phyloP scores from a whole-genome alignment of 2,888 invertebrate species.

The Tetranychus piercei region DNA sequence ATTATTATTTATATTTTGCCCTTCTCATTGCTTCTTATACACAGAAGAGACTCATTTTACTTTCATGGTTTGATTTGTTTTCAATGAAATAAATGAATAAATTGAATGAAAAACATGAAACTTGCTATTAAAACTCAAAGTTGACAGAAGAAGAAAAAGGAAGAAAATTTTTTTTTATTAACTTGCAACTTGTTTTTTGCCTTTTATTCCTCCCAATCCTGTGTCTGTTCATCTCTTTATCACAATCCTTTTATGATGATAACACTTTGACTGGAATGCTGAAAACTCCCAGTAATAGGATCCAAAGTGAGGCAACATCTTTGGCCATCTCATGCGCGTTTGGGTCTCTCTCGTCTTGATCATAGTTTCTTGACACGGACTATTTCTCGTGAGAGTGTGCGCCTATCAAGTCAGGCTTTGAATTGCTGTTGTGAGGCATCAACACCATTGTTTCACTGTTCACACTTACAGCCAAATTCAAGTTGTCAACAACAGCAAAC shows the following conservation, averaged over 20 bases:
- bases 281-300: slow-evolving; percentile 31
- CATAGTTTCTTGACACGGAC: slow-evolving; percentile 48
- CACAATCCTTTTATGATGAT: neutral
- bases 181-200: too few relatives aligned
- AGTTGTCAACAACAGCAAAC: neutral
- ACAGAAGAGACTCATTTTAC: too few relatives aligned
- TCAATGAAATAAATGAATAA: neutral
- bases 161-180: neutral
- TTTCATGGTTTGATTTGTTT: too few relatives aligned
- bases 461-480: neutral
- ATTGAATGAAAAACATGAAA: neutral
- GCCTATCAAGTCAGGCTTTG: slow-evolving; percentile 30
- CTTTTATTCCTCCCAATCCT: too few relatives aligned
- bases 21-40: too few relatives aligned
- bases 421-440: slow-evolving; percentile 15
- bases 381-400: slow-evolving; percentile 60
- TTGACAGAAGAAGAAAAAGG: neutral
- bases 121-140: neutral
- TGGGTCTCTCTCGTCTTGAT: slow-evolving; percentile 31
- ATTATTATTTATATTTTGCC: neutral
- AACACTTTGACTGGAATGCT: neutral
- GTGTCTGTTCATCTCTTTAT: neutral
- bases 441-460: slow-evolving; percentile 2
- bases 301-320: slow-evolving; percentile 45
- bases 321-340: slow-evolving; percentile 43